phyloP scores from a whole-genome alignment of 37 sponge, comb jelly and placozoan species.

The Crambe crambe region DNA sequence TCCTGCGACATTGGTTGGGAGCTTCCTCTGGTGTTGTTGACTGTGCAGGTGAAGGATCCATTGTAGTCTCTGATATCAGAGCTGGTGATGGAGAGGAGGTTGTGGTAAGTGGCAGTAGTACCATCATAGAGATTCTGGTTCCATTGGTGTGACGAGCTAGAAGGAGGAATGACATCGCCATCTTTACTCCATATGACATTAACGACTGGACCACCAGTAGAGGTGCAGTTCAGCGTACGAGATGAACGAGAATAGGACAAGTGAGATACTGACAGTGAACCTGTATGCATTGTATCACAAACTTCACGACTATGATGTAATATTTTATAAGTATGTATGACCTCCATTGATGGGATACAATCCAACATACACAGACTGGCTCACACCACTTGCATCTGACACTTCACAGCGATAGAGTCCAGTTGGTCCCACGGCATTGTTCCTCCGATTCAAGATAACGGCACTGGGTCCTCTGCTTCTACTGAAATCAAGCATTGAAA shows the following conservation, averaged over 20 bases:
- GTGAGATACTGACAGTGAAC: background rate
- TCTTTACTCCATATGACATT: slow-evolving; percentile 20
- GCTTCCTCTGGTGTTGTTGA: background rate
- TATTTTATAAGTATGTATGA: background rate
- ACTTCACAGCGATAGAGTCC: slow-evolving; percentile 26
- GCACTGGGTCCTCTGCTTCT: background rate
- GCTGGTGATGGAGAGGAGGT: slow-evolving; percentile 1
- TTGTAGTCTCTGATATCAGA: background rate
- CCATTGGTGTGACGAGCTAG: background rate
- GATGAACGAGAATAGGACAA: background rate
- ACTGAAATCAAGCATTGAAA: background rate
- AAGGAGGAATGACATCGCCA: background rate
- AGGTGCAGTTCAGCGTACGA: slow-evolving; percentile 26
- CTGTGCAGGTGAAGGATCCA: background rate
- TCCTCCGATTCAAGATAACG: background rate
- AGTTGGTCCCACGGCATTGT: background rate
- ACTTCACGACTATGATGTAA: background rate
- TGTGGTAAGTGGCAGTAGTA: slow-evolving; percentile 1
- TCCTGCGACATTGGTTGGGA: too few relatives aligned
- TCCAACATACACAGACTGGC: slow-evolving; percentile 25
- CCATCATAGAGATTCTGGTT: background rate
- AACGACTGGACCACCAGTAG: slow-evolving; percentile 24
- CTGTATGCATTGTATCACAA: background rate
- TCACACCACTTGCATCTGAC: background rate
- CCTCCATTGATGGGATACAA: slow-evolving; percentile 1